Evolutionary conservation across 2,888 invertebrate genomes (phyloP).

Genomic region (Lepidocyrtinus sp.): DNA sequence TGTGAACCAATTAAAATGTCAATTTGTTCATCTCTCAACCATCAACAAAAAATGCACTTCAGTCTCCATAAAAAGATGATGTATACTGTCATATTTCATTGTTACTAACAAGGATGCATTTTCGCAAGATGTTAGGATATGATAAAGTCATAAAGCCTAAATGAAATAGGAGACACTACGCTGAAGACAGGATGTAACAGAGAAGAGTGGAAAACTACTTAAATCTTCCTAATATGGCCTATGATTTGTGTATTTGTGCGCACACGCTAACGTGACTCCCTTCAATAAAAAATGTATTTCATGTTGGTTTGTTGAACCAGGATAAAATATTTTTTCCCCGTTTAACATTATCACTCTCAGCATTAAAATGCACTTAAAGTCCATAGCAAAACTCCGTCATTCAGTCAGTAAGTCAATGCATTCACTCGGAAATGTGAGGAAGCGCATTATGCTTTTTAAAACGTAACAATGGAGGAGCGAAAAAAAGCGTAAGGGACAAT

Average conservation of each 20-base stretch:
- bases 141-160: too few relatives aligned
- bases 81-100: too few relatives aligned
- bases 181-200: neutral
- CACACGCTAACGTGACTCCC: neutral
- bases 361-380: neutral
- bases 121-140: too few relatives aligned
- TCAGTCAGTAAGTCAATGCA: constrained; percentile 50
- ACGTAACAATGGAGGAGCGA: constrained; percentile 27
- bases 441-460: neutral
- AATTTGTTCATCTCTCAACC: too few relatives aligned
- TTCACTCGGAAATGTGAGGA: constrained; percentile 13
- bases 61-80: too few relatives aligned
- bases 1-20: too few relatives aligned
- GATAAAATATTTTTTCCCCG: constrained; percentile 5
- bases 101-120: neutral
- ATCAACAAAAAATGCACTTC: too few relatives aligned
- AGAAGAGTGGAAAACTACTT: neutral
- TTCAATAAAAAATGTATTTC: neutral
- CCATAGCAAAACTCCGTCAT: constrained; percentile 32
- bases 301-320: constrained; percentile 28
- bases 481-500: constrained; percentile 5
- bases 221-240: neutral
- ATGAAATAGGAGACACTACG: neutral
- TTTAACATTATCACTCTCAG: neutral
- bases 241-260: neutral